These are phyloP conservation scores for Tringa solitaria DNA, from an alignment of 2,113 vertebrate genomes.

Conservation along the genomic window DNA sequence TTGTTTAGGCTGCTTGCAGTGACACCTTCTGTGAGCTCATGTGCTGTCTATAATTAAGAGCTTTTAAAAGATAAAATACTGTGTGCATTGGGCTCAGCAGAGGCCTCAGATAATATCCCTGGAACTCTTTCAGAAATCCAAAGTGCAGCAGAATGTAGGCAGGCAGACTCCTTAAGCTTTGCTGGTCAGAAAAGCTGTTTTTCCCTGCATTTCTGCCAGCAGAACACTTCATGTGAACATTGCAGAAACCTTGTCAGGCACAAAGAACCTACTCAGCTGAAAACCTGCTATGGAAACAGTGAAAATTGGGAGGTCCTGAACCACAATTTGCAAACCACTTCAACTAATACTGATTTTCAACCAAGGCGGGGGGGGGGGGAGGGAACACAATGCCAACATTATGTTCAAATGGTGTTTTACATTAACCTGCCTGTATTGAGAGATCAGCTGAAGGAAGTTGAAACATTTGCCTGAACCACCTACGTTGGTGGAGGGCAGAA, in stretches of 20 bases:
- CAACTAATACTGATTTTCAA: neutral
- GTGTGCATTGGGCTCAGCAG: accelerated
- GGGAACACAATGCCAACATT: neutral
- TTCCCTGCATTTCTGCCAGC: neutral
- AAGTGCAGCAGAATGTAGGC: neutral
- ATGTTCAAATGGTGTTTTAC: neutral
- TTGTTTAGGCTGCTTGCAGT: neutral
- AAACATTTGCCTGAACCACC: neutral
- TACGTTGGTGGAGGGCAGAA: neutral
- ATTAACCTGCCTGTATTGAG: neutral
- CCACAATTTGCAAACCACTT: neutral
- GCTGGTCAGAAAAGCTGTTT: neutral
- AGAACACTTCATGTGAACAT: neutral
- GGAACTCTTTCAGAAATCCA: neutral
- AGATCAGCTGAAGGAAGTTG: neutral
- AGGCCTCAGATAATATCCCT: neutral
- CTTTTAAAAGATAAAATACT: neutral
- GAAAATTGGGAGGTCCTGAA: neutral
- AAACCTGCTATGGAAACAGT: neutral
- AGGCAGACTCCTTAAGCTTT: neutral
- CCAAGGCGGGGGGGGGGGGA: too few species aligned
- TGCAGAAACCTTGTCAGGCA: neutral
- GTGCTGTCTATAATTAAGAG: neutral
- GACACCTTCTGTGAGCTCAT: neutral
- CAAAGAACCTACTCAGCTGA: neutral